Conservation (phyloP, 2,113 vertebrate species). For the Sinosuthora webbiana region DNA sequence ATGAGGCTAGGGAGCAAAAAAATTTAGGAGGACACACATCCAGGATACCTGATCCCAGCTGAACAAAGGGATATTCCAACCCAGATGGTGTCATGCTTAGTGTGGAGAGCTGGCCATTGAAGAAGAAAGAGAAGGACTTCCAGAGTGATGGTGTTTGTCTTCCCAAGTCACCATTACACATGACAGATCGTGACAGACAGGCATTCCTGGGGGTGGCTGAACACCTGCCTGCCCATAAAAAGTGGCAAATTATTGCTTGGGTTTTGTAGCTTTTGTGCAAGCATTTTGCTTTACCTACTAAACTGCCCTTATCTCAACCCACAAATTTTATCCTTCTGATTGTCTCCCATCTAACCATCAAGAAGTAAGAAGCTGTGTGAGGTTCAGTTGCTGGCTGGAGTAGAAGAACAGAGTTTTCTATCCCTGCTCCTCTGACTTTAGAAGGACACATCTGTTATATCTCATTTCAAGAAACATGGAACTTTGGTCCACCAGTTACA, state of each 20-base stretch:
- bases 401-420: background rate
- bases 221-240: background rate
- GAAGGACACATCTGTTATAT: background rate
- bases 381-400: background rate
- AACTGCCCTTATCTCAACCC: background rate
- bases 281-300: background rate
- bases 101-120: background rate
- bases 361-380: background rate
- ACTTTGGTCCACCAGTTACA: background rate
- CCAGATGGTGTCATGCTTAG: background rate
- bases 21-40: background rate
- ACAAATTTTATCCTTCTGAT: background rate
- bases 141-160: background rate
- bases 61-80: background rate
- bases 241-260: background rate
- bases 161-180: accelerated
- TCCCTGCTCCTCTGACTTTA: background rate
- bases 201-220: background rate
- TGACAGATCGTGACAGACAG: background rate
- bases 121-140: background rate
- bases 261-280: background rate
- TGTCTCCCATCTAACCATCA: background rate
- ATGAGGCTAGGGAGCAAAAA: background rate
- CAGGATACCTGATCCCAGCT: background rate
- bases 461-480: background rate